These are phyloP conservation scores for Ectemnius continuus DNA, from an alignment of 2,888 invertebrate genomes.

Conservation along the genomic window DNA sequence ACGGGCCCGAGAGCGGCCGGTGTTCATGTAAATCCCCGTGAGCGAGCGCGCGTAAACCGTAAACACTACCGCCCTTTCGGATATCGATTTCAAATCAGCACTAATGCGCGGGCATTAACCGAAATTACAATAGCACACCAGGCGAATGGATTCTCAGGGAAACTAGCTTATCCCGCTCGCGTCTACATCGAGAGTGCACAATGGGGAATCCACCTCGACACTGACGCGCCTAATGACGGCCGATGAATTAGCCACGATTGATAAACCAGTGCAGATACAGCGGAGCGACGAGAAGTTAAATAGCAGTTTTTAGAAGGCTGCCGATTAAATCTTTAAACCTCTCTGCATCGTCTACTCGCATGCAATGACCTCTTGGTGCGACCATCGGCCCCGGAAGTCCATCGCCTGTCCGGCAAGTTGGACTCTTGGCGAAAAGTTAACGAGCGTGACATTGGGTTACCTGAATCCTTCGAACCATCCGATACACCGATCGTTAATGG, in stretches of 20 bases:
- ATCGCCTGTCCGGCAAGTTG: constrained; percentile 31
- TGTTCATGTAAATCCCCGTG: constrained; percentile 31
- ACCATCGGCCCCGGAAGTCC: constrained; percentile 44
- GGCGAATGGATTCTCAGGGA: constrained; percentile 30
- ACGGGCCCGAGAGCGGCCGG: constrained; percentile 4
- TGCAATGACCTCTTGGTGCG: constrained; percentile 36
- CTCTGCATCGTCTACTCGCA: constrained; percentile 32
- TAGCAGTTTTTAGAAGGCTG: background rate
- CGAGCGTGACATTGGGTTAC: constrained; percentile 25
- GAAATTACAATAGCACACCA: constrained; percentile 34
- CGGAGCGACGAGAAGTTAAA: too few relatives aligned
- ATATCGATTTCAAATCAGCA: constrained; percentile 47
- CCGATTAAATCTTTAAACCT: constrained; percentile 28
- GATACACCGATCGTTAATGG: background rate
- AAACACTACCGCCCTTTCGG: constrained; percentile 20
- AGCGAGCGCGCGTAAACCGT: constrained; percentile 1
- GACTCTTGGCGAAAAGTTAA: constrained; percentile 41
- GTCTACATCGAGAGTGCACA: background rate
- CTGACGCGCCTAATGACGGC: too few relatives aligned
- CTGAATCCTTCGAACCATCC: constrained; percentile 1
- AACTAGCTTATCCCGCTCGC: background rate
- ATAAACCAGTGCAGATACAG: too few relatives aligned
- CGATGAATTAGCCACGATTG: too few relatives aligned
- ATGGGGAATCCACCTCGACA: too few relatives aligned
- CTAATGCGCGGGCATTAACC: constrained; percentile 33